Base-by-base conservation (phyloP, 1,140 invertebrate genomes). In the Lethrus apterus region DNA sequence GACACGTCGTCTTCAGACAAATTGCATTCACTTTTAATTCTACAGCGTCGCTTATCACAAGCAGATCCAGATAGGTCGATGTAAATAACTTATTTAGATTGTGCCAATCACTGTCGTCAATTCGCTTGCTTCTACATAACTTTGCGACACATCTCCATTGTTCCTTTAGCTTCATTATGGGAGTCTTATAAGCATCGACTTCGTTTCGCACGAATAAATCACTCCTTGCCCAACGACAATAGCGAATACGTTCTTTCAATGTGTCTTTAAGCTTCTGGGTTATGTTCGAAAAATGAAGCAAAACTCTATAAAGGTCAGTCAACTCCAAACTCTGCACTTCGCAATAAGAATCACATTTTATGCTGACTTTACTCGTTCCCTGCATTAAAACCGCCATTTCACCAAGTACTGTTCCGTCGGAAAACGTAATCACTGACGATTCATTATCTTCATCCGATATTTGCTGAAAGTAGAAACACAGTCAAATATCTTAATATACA, bases 341-440 rank as follows among this genome's bases (percentile, higher is more conserved):
- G 9, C 69, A 66, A 41, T 70, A 70, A 1, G 69, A 68, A 13
- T 68, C 67, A 9, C 68, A 50, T 10, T 20, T 29, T 11, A 50
- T 18, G n/a, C 21, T 44, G 15, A 30, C 18, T 29, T 24, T 32
- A 18, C 48, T 46, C 2, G 8, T 11, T 3, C 17, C 19, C 1
- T 31, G 8, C 19, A 40, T 4, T 1, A 53, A 13, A 35, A 14
- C 20, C 1, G 42, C n/a, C 17, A 66, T 65, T 63, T 72, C 70
- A 2, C 70, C 69, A 44, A 72, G 65, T 42, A 67, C 65, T 1
- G 69, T 71, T 11, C 69, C 70, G 42, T 66, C 67, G 7, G 61
- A 55, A 50, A 72, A 69, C 10, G 69, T 69, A 47, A 71, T 66
- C 60, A 72, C 67, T 2, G 70, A 69, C 33, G 64, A 70, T 55